Conservation (phyloP, 2,797 vertebrate genomes). For the Mionectes olivaceus region DNA sequence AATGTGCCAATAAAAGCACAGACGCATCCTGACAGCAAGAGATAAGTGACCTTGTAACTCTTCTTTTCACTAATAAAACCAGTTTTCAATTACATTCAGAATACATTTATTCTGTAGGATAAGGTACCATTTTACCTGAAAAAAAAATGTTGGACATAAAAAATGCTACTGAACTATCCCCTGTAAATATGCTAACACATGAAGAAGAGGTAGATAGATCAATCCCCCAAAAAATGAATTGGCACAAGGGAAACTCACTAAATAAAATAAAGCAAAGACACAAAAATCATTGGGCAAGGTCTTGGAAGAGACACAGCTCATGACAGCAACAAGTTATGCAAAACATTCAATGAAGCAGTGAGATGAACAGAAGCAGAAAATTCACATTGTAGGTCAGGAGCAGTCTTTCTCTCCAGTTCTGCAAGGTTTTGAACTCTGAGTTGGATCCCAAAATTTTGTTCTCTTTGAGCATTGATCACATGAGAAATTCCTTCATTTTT, state of each 20-base stretch:
- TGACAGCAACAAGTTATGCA: not conserved
- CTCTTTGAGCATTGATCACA: not conserved
- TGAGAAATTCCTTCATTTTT: not conserved
- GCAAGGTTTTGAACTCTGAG: not conserved
- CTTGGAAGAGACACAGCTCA: not conserved
- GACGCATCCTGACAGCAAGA: not conserved
- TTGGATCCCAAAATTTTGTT: not conserved
- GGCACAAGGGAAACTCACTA: not conserved
- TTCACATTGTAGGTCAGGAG: not conserved
- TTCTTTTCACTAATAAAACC: not conserved
- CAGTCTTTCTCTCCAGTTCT: not conserved
- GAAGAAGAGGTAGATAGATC: not conserved
- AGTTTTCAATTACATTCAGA: not conserved
- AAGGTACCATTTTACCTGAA: not conserved
- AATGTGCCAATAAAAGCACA: not conserved
- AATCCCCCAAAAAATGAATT: rapidly evolving
- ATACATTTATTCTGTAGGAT: not conserved
- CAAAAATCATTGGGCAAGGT: rapidly evolving
- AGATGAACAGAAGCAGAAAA: not conserved
- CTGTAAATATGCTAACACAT: not conserved
- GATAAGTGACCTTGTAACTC: not conserved
- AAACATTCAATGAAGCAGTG: not conserved
- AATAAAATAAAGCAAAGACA: not conserved
- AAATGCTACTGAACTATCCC: not conserved
- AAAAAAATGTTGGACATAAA: not conserved